These are phyloP conservation scores for Tadarida brasiliensis DNA, from an alignment of 2,797 vertebrate species.

Conservation along the genomic window DNA sequence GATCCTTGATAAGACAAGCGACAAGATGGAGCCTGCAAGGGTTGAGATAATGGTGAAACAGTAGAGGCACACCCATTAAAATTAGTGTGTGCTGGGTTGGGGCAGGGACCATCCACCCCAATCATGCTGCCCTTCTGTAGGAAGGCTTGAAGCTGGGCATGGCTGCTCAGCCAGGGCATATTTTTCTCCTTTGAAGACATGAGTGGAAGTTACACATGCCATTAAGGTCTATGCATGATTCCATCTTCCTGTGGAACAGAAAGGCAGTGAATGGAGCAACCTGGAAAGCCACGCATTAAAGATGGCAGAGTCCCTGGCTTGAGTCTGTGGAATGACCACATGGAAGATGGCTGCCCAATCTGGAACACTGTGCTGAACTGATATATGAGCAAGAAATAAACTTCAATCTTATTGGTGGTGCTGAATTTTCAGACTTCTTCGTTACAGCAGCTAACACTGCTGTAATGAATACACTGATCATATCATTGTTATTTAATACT, in stretches of 20 bases:
- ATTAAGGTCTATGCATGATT: accelerated
- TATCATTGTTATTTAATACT: neutral
- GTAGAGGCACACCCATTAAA: too few species aligned
- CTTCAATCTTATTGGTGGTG: neutral
- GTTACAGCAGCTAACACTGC: neutral
- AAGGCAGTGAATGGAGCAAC: accelerated
- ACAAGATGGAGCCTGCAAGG: accelerated
- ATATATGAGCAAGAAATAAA: accelerated
- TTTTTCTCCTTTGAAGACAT: neutral
- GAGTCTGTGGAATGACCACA: neutral
- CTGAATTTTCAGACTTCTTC: neutral
- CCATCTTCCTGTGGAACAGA: neutral
- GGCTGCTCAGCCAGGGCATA: neutral
- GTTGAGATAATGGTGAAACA: neutral
- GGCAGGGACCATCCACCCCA: neutral
- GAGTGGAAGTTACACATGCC: neutral
- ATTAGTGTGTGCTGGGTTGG: accelerated
- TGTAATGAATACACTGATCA: neutral
- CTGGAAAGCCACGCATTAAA: neutral
- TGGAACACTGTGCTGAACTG: neutral
- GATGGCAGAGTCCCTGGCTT: neutral
- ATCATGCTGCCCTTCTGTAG: neutral
- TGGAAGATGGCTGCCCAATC: neutral
- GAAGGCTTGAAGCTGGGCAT: neutral
- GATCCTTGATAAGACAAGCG: neutral